These are phyloP conservation scores for Lagorchestes hirsutus DNA, from an alignment of 2,797 vertebrate species.

Conservation along the genomic window DNA sequence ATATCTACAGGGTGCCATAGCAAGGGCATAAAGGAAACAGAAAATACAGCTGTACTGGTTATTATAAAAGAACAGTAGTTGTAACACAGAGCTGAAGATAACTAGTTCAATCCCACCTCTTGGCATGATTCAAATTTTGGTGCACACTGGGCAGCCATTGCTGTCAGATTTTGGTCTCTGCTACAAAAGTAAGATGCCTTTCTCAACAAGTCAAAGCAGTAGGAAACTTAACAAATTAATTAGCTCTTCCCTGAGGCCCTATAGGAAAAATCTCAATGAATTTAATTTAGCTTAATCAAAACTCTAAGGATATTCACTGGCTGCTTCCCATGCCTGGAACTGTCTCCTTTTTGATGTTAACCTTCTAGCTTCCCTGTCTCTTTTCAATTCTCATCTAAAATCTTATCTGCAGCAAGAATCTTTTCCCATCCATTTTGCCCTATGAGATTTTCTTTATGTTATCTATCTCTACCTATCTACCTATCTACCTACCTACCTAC, in stretches of 20 bases:
- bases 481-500: too few relatives aligned
- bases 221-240: not conserved
- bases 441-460: not conserved
- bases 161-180: constrained; percentile 2
- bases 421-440: not conserved
- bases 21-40: fast-evolving
- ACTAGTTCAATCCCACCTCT: not conserved
- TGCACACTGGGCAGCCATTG: not conserved
- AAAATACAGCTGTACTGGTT: fast-evolving
- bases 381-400: not conserved
- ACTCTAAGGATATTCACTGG: not conserved
- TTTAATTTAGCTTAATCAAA: not conserved
- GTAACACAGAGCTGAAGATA: fast-evolving
- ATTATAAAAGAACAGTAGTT: not conserved
- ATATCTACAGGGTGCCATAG: fast-evolving
- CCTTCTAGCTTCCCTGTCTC: not conserved
- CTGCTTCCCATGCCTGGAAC: not conserved
- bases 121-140: fast-evolving
- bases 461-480: not conserved
- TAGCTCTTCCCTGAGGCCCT: not conserved
- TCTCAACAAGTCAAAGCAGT: not conserved
- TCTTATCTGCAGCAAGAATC: not conserved
- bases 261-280: not conserved
- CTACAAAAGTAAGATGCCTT: not conserved
- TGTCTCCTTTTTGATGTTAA: not conserved